Evolutionary conservation across 2,797 vertebrate genomes (phyloP).

Genomic region (Pyrocephalus nanus): DNA sequence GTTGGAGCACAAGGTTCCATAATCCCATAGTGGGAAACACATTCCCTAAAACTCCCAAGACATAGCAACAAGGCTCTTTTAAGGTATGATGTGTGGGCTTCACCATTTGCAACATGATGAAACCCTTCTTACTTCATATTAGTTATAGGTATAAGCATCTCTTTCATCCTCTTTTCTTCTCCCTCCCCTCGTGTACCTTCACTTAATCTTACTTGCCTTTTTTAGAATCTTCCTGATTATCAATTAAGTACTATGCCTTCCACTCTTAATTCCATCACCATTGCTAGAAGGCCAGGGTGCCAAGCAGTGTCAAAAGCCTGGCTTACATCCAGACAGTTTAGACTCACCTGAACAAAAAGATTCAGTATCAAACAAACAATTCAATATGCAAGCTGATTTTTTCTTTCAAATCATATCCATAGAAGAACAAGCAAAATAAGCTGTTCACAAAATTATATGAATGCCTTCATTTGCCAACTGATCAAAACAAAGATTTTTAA

Average conservation of each 20-base stretch:
- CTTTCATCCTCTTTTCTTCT: slow-evolving; percentile 33
- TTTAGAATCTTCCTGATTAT: slow-evolving; percentile 34
- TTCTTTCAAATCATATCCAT: background rate
- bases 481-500: background rate
- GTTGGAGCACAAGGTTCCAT: background rate
- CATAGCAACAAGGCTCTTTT: background rate
- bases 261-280: background rate
- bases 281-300: slow-evolving; percentile 33
- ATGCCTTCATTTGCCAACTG: background rate
- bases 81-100: background rate
- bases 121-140: background rate
- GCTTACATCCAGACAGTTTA: background rate
- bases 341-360: background rate
- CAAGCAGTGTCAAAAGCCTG: background rate
- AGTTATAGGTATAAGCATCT: background rate
- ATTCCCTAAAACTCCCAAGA: background rate
- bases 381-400: background rate
- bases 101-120: background rate
- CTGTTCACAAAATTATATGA: background rate
- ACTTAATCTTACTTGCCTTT: slow-evolving; percentile 51
- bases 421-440: background rate
- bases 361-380: background rate
- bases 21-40: background rate
- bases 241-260: slow-evolving; percentile 23
- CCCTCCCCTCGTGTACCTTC: background rate